These are phyloP conservation scores for Propithecus perrieri DNA, from an alignment of 2,797 vertebrate species.

Conservation along the genomic window DNA sequence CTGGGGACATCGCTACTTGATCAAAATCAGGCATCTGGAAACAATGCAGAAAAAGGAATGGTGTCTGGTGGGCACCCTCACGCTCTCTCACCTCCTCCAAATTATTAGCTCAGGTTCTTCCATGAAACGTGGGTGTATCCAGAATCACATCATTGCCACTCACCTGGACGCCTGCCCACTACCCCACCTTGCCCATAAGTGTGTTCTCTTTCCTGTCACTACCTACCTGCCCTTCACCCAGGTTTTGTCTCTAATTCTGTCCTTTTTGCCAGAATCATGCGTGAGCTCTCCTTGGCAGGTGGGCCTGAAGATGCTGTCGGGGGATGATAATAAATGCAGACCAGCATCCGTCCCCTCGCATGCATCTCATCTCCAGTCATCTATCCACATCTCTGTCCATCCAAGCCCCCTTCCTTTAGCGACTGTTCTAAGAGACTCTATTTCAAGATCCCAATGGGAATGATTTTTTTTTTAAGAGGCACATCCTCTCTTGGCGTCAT, in stretches of 20 bases:
- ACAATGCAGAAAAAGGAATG: neutral
- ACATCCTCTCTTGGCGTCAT: neutral
- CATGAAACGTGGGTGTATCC: neutral
- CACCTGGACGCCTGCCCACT: rapidly evolving
- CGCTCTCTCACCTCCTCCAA: neutral
- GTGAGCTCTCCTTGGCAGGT: neutral
- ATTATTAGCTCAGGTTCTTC: neutral
- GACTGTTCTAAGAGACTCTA: neutral
- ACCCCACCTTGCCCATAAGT: neutral
- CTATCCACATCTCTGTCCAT: neutral
- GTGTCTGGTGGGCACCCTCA: neutral
- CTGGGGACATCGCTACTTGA: neutral
- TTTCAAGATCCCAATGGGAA: slow-evolving; percentile 1
- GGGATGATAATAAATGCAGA: neutral
- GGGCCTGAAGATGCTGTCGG: too few relatives aligned
- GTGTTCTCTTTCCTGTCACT: neutral
- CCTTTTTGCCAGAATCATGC: neutral
- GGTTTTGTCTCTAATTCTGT: neutral
- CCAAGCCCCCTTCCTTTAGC: neutral
- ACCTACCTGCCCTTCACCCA: neutral
- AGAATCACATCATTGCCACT: neutral
- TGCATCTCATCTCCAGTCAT: rapidly evolving
- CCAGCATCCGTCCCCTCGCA: neutral
- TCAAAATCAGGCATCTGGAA: neutral
- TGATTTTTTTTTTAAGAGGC: neutral